These are phyloP conservation scores for Colossoma macropomum DNA, from an alignment of 2,113 vertebrate species.

Conservation along the genomic window DNA sequence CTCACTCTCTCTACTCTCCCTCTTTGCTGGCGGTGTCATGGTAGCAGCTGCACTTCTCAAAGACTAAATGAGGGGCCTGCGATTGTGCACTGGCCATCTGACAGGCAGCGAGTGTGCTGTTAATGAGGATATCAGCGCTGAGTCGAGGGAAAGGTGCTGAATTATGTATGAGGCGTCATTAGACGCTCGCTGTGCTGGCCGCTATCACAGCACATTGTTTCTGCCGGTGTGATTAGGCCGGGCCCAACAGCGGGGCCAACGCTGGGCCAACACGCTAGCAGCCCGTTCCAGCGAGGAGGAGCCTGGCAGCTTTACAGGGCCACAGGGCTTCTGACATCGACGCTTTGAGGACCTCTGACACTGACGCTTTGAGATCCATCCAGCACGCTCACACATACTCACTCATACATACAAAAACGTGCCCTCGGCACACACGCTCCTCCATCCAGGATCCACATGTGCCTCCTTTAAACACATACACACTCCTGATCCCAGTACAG, in stretches of 20 bases:
- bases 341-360: constrained; percentile 86
- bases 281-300: constrained; percentile 44
- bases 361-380: constrained; percentile 83
- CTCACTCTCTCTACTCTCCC: constrained; percentile 65
- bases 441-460: background rate
- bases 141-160: constrained; percentile 99
- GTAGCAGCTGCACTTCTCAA: constrained; percentile 99
- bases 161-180: constrained; percentile 99
- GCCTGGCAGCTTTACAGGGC: constrained; percentile 46
- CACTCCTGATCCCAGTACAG: constrained; percentile 55
- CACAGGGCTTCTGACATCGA: constrained; percentile 76
- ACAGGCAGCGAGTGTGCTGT: constrained; percentile 98
- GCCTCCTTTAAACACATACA: constrained; percentile 4
- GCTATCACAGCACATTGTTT: constrained; percentile 99
- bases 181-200: constrained; percentile 96
- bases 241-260: constrained; percentile 84
- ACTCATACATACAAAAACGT: constrained; percentile 26
- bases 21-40: constrained; percentile 98
- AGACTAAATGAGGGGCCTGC: constrained; percentile 99
- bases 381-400: constrained; percentile 24
- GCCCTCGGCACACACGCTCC: constrained; percentile 5
- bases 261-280: constrained; percentile 79
- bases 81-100: constrained; percentile 99
- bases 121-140: constrained; percentile 99
- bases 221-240: constrained; percentile 98